Percentiles rank a stretch among this genome's conserved stretches.
phyloP scores from a whole-genome alignment of 2,113 vertebrate species.

The Heterotis niloticus region DNA sequence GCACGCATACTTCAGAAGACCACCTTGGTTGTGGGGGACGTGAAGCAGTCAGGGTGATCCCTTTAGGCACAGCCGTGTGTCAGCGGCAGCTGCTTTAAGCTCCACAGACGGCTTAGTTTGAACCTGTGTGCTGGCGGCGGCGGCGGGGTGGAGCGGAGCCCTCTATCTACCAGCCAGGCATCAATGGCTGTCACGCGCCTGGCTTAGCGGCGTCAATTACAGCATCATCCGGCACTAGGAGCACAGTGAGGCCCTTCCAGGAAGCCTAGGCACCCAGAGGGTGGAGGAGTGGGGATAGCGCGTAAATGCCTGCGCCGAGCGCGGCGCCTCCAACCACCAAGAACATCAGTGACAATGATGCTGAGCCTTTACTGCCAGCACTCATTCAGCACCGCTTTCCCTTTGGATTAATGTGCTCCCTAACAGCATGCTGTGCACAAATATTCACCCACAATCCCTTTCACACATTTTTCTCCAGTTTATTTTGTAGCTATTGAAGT shows the following conservation, averaged over 20 bases:
- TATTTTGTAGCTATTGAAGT: not conserved
- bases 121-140: not conserved
- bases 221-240: conserved; percentile 6
- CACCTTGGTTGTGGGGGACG: not conserved
- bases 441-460: not conserved
- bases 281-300: not conserved
- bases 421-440: not conserved
- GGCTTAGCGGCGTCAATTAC: conserved; percentile 22
- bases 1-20: not conserved
- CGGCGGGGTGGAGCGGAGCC: not conserved
- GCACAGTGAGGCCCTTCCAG: conserved; percentile 12
- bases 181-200: conserved; percentile 11
- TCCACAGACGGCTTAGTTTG: conserved; percentile 6
- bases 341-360: conserved; percentile 7
- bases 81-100: conserved; percentile 14
- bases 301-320: not conserved
- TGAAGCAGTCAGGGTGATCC: conserved; percentile 13
- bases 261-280: not conserved
- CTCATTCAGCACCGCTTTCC: not conserved
- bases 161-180: conserved; percentile 2
- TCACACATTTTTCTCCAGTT: not conserved
- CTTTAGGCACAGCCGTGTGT: not conserved
- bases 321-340: not conserved
- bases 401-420: conserved; percentile 8
- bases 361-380: not conserved